Conservation (phyloP, 2,113 vertebrate species). For the Gymnarchus niloticus region DNA sequence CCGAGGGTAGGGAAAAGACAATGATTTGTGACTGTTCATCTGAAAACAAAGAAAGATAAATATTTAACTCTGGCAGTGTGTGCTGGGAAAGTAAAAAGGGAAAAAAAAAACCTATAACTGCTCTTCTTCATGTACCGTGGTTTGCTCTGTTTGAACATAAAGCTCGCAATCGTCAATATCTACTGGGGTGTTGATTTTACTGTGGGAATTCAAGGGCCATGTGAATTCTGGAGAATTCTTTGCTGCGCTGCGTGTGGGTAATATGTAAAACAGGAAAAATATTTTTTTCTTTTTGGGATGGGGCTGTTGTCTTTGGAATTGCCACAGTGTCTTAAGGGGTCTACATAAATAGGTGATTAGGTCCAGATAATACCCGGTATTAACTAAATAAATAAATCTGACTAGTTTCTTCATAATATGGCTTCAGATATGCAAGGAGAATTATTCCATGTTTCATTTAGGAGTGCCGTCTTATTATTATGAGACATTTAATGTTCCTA, state of each 20-base stretch:
- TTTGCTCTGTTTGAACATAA: conserved; percentile 23
- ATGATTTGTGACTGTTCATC: conserved; percentile 22
- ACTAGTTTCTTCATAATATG: background rate
- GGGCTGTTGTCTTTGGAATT: background rate
- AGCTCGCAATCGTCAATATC: conserved; percentile 17
- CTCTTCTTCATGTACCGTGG: background rate
- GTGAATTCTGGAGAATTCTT: conserved; percentile 22
- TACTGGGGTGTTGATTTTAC: conserved; percentile 3
- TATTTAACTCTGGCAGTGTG: conserved; percentile 23
- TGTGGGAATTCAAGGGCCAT: conserved; percentile 29
- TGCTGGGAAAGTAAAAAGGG: background rate
- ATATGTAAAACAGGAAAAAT: background rate
- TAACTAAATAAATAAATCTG: background rate
- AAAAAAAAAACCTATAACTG: conserved; percentile 14
- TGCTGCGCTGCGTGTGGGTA: conserved; percentile 11
- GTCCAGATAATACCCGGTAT: too few relatives aligned
- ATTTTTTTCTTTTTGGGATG: background rate
- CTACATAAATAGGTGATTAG: background rate
- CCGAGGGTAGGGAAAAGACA: background rate
- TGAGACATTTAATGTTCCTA: background rate
- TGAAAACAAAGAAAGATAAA: conserved; percentile 31
- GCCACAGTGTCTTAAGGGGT: background rate
- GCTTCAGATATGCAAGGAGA: background rate
- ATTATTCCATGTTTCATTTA: background rate
- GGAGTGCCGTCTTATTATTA: background rate